Conservation (phyloP, 2,888 invertebrate species). For the Oxycera nigricornis region DNA sequence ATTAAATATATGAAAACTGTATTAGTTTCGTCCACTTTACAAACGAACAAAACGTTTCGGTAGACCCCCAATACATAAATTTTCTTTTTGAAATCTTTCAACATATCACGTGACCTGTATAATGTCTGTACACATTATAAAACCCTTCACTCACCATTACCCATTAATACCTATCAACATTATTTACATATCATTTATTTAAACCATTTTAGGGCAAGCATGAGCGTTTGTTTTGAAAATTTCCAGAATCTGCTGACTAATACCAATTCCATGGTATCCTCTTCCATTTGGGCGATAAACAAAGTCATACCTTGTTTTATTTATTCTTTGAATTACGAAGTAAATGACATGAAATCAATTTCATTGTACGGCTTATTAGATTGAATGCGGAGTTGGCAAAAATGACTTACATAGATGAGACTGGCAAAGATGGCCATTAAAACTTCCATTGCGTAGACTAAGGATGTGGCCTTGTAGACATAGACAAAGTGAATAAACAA, state of each 20-base stretch:
- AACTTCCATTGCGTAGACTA: background rate
- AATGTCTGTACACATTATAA: too few species aligned
- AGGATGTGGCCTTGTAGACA: background rate
- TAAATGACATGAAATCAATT: conserved; percentile 28
- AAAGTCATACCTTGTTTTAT: conserved; percentile 9
- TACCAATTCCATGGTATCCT: background rate
- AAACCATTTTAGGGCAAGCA: background rate
- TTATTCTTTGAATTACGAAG: conserved; percentile 20
- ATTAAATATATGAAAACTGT: too few species aligned
- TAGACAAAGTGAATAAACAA: conserved; percentile 3
- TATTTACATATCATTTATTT: background rate
- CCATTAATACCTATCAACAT: background rate
- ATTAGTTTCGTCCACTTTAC: too few species aligned
- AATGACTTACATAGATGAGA: background rate
- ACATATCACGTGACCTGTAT: too few species aligned
- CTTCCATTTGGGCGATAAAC: background rate
- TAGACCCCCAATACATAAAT: too few species aligned
- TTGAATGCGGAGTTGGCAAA: background rate
- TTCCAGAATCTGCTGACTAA: background rate
- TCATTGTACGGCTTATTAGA: conserved; percentile 18
- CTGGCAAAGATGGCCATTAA: too few species aligned
- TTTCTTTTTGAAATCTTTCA: too few species aligned
- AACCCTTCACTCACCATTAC: background rate
- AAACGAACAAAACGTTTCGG: too few species aligned
- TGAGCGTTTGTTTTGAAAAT: background rate